A percentile compares a stretch with the other conserved stretches of the same genome.
phyloP scores from a whole-genome alignment of 1,140 invertebrate genomes.

The Cryptotermes secundus region DNA sequence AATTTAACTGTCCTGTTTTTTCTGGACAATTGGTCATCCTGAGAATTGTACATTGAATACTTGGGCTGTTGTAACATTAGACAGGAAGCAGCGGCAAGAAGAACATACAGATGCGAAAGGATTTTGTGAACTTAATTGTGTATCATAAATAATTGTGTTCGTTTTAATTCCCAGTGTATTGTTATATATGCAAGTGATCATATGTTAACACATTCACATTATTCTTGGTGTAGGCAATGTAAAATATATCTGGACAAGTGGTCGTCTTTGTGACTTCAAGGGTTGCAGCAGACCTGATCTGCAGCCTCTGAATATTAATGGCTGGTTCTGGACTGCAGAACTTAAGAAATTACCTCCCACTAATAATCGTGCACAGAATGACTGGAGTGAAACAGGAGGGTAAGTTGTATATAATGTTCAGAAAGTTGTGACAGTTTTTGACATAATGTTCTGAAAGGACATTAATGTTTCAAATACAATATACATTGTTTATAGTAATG shows the following conservation, averaged over 20 bases:
- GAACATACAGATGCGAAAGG: too few relatives aligned
- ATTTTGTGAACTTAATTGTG: too few relatives aligned
- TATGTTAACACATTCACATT: not conserved
- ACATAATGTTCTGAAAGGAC: not conserved
- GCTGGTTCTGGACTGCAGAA: constrained; percentile 86
- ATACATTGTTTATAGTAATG: not conserved
- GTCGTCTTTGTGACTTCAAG: constrained; percentile 79
- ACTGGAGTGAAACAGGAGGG: constrained; percentile 80
- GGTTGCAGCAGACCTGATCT: constrained; percentile 73
- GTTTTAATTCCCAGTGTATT: too few relatives aligned
- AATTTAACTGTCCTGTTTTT: too few relatives aligned
- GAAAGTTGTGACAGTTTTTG: not conserved
- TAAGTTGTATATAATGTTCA: constrained; percentile 39
- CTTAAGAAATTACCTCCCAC: constrained; percentile 76
- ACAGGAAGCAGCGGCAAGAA: too few relatives aligned
- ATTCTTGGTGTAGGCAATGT: constrained; percentile 51
- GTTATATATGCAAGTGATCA: too few relatives aligned
- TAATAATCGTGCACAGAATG: constrained; percentile 71
- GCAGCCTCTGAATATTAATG: constrained; percentile 72
- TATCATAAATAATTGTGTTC: too few relatives aligned
- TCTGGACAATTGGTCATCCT: too few relatives aligned
- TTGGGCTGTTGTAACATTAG: too few relatives aligned
- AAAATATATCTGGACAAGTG: constrained; percentile 86
- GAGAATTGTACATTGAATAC: too few relatives aligned
- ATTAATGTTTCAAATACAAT: too few relatives aligned